These are phyloP conservation scores for Corydoras sp. DNA, from an alignment of 2,113 vertebrate genomes.

Conservation along the genomic window DNA sequence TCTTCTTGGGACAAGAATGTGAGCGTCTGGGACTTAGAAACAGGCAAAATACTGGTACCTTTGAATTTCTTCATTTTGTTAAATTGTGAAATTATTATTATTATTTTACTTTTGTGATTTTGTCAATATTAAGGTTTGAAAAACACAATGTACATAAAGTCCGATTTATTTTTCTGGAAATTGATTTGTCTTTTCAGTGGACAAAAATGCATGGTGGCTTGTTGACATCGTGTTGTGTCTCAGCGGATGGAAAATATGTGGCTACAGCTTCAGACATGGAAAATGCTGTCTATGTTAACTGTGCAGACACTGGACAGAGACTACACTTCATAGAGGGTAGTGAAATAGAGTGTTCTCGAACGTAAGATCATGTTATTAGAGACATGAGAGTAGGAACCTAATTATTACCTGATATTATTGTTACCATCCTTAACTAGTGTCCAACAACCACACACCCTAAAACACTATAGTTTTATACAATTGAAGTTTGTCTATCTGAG, in stretches of 20 bases:
- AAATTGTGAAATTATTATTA: not conserved
- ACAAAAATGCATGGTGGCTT: conserved; percentile 51
- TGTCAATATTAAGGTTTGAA: too few relatives aligned
- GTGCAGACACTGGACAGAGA: conserved; percentile 38
- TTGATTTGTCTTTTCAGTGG: conserved; percentile 57
- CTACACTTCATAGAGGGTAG: conserved; percentile 56
- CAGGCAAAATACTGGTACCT: conserved; percentile 65
- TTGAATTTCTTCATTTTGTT: conserved; percentile 3
- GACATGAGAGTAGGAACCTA: too few relatives aligned
- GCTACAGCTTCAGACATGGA: conserved; percentile 60
- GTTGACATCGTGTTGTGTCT: conserved; percentile 65
- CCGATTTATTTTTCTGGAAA: too few relatives aligned
- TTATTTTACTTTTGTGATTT: not conserved
- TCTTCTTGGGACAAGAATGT: conserved; percentile 69
- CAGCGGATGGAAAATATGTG: conserved; percentile 61
- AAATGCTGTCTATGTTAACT: conserved; percentile 49
- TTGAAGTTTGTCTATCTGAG: too few relatives aligned
- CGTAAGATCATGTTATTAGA: too few relatives aligned
- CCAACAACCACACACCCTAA: too few relatives aligned
- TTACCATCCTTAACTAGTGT: too few relatives aligned
- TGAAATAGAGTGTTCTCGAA: not conserved
- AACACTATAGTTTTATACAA: too few relatives aligned
- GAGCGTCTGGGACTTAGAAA: conserved; percentile 69
- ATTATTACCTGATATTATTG: too few relatives aligned
- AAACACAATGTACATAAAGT: too few relatives aligned